Conservation (phyloP, 2,888 invertebrate genomes). For the Lochmaea capreae region DNA sequence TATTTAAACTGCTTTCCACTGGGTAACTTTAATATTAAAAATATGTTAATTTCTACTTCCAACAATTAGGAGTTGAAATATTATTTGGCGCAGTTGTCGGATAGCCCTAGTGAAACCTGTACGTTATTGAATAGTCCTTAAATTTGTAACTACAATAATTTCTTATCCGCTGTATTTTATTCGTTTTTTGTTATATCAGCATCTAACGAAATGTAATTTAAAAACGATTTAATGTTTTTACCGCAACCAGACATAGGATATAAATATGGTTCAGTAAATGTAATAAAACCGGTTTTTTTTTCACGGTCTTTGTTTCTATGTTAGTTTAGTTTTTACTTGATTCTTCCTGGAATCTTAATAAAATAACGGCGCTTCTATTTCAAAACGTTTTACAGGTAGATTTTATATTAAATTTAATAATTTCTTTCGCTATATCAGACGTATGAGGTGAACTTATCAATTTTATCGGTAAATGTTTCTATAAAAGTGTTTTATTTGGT, state of each 20-base stretch:
- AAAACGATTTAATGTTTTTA: background rate
- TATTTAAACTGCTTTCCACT: too few species aligned
- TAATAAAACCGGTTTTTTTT: background rate
- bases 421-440: background rate
- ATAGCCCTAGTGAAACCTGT: too few species aligned
- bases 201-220: background rate
- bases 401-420: background rate
- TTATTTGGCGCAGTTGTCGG: too few species aligned
- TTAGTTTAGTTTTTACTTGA: background rate
- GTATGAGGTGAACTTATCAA: too few species aligned
- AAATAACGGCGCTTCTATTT: background rate
- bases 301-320: background rate
- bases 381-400: background rate
- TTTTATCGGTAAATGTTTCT: too few species aligned
- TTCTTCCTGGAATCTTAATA: background rate
- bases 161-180: background rate
- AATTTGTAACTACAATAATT: background rate
- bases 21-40: too few species aligned
- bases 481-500: too few species aligned
- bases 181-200: background rate
- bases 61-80: too few species aligned
- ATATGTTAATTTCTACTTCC: too few species aligned
- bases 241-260: background rate
- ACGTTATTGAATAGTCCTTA: too few species aligned
- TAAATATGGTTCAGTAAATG: background rate